Conservation (phyloP, 2,113 vertebrate species). For the Brachyhypopomus gauderio region DNA sequence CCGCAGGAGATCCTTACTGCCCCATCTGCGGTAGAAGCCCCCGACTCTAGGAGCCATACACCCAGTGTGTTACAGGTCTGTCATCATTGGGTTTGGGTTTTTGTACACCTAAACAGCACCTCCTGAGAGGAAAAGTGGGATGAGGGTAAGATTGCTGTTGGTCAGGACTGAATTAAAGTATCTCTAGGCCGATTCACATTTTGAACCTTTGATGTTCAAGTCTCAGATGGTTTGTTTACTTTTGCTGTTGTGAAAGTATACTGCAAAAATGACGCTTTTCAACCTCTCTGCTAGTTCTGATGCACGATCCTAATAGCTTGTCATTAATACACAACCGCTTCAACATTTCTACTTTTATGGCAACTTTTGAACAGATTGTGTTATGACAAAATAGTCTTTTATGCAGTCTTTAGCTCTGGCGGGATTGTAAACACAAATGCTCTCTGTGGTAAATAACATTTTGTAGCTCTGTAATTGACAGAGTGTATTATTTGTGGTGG, state of each 20-base stretch:
- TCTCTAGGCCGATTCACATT: background rate
- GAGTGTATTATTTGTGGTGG: background rate
- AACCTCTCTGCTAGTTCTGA: no score
- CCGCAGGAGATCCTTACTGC: no score
- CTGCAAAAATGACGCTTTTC: no score
- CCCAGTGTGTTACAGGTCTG: no score
- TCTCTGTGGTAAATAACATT: background rate
- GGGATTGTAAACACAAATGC: background rate
- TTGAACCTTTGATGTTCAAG: no score
- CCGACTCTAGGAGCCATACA: no score
- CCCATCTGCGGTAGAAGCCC: no score
- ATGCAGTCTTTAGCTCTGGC: background rate
- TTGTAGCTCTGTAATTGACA: slow-evolving; percentile 6
- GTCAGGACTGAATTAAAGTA: background rate
- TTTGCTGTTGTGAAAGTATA: no score
- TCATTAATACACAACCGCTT: background rate
- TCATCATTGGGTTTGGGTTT: no score
- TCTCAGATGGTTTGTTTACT: no score
- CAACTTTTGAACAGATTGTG: background rate
- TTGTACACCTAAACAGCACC: no score
- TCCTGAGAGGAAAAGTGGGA: background rate
- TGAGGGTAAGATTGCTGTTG: background rate
- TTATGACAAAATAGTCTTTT: background rate
- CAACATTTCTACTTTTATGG: background rate
- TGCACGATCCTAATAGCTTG: no score